phyloP scores from a whole-genome alignment of 2,888 invertebrate genomes.

The Eristalis arbustorum region DNA sequence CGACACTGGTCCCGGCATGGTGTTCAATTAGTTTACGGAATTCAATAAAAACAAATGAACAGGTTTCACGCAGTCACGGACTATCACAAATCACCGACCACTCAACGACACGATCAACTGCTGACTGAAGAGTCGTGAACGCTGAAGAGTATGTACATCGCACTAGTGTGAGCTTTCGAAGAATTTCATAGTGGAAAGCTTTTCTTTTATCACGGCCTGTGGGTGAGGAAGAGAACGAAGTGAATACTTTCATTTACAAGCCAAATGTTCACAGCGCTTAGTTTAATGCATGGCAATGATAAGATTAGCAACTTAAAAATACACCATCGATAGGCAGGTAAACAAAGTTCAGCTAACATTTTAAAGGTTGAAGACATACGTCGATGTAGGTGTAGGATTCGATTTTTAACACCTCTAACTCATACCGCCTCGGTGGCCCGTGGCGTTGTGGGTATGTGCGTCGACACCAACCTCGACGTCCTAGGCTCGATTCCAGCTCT shows the following conservation, averaged over 20 bases:
- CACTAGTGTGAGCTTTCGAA: neutral
- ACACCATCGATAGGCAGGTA: neutral
- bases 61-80: neutral
- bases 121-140: neutral
- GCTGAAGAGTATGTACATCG: neutral
- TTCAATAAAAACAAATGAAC: neutral
- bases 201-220: neutral
- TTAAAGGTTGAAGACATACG: neutral
- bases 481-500: too few relatives aligned
- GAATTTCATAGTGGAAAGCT: neutral
- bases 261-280: neutral
- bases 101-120: neutral
- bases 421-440: too few relatives aligned
- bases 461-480: too few relatives aligned
- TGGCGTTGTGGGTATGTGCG: too few relatives aligned
- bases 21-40: conserved; percentile 1
- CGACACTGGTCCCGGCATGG: conserved; percentile 71
- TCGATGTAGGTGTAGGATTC: too few relatives aligned
- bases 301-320: neutral
- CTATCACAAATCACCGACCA: neutral
- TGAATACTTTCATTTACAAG: neutral
- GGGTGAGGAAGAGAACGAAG: neutral
- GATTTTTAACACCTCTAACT: too few relatives aligned
- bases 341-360: neutral
- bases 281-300: neutral